Conservation (phyloP, 2,797 vertebrate species). For the Macrochelys suwanniensis region DNA sequence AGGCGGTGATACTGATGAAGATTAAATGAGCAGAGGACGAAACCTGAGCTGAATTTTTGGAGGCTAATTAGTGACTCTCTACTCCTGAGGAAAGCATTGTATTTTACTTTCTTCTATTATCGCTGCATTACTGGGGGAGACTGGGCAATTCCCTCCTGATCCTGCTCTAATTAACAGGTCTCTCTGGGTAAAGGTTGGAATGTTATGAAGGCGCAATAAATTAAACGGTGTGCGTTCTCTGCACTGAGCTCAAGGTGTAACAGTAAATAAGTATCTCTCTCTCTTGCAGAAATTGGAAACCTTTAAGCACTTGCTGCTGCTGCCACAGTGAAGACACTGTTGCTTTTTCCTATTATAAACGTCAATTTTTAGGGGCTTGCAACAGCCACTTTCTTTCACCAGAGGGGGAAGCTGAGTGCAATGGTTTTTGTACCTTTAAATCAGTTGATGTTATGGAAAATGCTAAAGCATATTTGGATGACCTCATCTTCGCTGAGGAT, state of each 20-base stretch:
- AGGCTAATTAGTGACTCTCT: slow-evolving; percentile 64
- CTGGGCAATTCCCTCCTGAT: slow-evolving; percentile 61
- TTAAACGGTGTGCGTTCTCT: slow-evolving; percentile 23
- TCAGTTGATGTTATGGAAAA: background rate
- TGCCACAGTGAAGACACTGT: background rate
- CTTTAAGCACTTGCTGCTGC: background rate
- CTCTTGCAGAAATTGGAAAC: rapidly evolving
- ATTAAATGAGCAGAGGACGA: slow-evolving; percentile 66
- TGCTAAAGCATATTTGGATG: background rate
- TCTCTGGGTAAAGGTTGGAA: slow-evolving; percentile 64
- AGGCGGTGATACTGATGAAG: slow-evolving; percentile 69
- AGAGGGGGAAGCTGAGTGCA: rapidly evolving
- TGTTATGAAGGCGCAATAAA: slow-evolving; percentile 66
- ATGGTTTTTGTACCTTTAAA: background rate
- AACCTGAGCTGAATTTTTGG: slow-evolving; percentile 78
- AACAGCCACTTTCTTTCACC: rapidly evolving
- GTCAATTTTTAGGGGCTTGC: background rate
- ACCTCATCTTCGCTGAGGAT: background rate
- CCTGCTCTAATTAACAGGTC: slow-evolving; percentile 75
- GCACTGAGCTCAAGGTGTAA: slow-evolving; percentile 32
- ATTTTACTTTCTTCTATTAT: slow-evolving; percentile 70
- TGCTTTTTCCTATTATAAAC: background rate
- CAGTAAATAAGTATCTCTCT: slow-evolving; percentile 45
- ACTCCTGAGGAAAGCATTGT: slow-evolving; percentile 44
- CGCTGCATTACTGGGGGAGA: background rate